A percentile compares a stretch with the other conserved stretches of the same genome.
phyloP scores from a whole-genome alignment of 2,888 invertebrate genomes.

The Neoitamus cyanurus region DNA sequence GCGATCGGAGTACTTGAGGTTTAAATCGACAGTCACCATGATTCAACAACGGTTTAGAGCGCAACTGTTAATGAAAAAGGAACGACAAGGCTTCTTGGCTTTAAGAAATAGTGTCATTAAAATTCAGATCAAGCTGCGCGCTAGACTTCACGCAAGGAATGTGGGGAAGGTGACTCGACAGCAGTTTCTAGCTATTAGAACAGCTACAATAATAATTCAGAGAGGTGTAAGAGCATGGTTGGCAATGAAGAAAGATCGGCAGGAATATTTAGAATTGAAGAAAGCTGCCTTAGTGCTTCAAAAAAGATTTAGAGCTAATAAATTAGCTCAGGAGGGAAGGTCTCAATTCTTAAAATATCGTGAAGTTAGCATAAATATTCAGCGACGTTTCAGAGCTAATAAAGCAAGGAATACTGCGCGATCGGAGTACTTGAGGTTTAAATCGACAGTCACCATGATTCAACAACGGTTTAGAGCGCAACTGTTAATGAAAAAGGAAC shows the following conservation, averaged over 20 bases:
- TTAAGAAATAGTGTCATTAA: constrained; percentile 55
- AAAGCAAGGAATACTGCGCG: constrained; percentile 52
- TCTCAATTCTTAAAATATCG: constrained; percentile 56
- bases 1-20: constrained; percentile 54
- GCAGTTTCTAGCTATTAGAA: constrained; percentile 54
- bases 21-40: constrained; percentile 55
- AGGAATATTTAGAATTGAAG: constrained; percentile 54
- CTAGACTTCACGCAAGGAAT: constrained; percentile 28
- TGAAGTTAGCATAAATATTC: constrained; percentile 61
- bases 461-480: constrained; percentile 60
- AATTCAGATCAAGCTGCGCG: constrained; percentile 61
- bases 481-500: constrained; percentile 58
- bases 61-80: constrained; percentile 56
- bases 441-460: constrained; percentile 58
- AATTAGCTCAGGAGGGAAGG: constrained; percentile 54
- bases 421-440: constrained; percentile 54
- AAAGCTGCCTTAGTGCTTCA: constrained; percentile 55
- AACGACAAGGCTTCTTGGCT: constrained; percentile 56
- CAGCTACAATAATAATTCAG: constrained; percentile 57
- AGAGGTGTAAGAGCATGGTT: constrained; percentile 54
- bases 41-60: constrained; percentile 63
- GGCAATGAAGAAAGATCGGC: constrained; percentile 55
- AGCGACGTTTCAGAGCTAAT: constrained; percentile 66
- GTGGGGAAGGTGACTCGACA: too few relatives aligned
- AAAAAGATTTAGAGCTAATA: constrained; percentile 56